Percentiles rank a stretch among this genome's conserved stretches.
Evolutionary conservation across 1,140 invertebrate genomes (phyloP).

Genomic region (Rhyzopertha dominica): DNA sequence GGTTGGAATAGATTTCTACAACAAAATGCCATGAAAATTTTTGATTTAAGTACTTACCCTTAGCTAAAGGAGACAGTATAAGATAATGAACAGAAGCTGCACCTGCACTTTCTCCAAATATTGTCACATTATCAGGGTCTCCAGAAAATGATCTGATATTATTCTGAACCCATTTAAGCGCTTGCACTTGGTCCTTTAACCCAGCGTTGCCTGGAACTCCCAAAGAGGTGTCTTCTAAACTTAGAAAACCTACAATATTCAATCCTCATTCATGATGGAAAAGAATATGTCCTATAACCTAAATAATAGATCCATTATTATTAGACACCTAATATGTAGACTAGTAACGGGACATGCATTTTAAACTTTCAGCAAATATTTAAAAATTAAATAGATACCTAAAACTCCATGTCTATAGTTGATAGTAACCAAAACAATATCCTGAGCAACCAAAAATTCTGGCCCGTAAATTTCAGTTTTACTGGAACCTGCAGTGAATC

Average conservation of each 20-base stretch:
- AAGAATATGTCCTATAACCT: conserved; percentile 20
- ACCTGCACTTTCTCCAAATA: conserved; percentile 53
- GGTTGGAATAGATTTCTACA: too few relatives aligned
- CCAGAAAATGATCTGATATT: conserved; percentile 52
- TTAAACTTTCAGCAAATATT: too few relatives aligned
- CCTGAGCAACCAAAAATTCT: conserved; percentile 58
- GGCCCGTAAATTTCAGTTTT: conserved; percentile 50
- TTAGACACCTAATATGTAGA: too few relatives aligned
- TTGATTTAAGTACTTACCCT: conserved; percentile 25
- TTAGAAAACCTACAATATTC: conserved; percentile 28
- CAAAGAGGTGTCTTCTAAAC: conserved; percentile 40
- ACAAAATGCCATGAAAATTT: too few relatives aligned
- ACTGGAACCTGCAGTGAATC: conserved; percentile 48
- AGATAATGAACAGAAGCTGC: conserved; percentile 41
- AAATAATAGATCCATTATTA: too few relatives aligned
- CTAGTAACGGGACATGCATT: too few relatives aligned
- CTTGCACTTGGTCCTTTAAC: conserved; percentile 57
- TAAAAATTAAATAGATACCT: conserved; percentile 48
- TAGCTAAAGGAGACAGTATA: conserved; percentile 35
- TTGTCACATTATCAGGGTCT: conserved; percentile 43
- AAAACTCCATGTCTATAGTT: conserved; percentile 62
- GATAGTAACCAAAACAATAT: conserved; percentile 62
- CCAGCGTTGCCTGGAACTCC: conserved; percentile 57
- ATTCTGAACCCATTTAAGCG: conserved; percentile 54
- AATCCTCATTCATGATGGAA: conserved; percentile 26